Conservation (phyloP, 2,888 invertebrate genomes). For the Omphaloscelis lunosa region DNA sequence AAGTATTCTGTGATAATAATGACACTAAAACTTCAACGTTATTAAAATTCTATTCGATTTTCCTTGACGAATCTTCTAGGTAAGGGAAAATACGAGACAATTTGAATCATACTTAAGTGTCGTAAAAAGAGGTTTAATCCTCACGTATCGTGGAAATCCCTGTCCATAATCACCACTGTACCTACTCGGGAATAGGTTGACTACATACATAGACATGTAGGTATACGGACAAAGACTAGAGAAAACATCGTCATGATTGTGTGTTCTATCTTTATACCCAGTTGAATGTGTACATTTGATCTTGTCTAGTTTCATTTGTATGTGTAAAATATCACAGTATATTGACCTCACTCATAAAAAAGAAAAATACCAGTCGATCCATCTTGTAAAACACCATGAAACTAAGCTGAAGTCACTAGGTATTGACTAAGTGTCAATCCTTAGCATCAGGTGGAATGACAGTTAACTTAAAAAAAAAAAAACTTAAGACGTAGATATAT, state of each 20-base stretch:
- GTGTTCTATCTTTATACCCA: neutral
- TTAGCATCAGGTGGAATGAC: no score
- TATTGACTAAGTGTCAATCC: no score
- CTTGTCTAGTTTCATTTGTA: neutral
- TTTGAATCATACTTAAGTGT: neutral
- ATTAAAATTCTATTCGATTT: neutral
- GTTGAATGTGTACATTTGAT: no score
- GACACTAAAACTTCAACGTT: neutral
- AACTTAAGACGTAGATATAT: no score
- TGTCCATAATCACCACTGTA: conserved; percentile 1
- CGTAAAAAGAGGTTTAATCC: neutral
- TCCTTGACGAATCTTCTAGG: neutral
- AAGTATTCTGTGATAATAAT: neutral
- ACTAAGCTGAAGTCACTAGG: no score
- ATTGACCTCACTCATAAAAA: neutral
- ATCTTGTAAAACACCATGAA: no score
- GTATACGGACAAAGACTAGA: neutral
- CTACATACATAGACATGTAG: no score
- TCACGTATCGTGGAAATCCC: neutral
- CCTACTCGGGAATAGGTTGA: neutral
- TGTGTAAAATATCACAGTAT: neutral
- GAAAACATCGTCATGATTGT: neutral
- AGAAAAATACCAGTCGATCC: neutral
- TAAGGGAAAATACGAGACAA: neutral
- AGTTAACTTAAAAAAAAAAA: no score